These are phyloP conservation scores for Dissostichus mawsoni DNA, from an alignment of 2,113 vertebrate genomes.

Conservation along the genomic window DNA sequence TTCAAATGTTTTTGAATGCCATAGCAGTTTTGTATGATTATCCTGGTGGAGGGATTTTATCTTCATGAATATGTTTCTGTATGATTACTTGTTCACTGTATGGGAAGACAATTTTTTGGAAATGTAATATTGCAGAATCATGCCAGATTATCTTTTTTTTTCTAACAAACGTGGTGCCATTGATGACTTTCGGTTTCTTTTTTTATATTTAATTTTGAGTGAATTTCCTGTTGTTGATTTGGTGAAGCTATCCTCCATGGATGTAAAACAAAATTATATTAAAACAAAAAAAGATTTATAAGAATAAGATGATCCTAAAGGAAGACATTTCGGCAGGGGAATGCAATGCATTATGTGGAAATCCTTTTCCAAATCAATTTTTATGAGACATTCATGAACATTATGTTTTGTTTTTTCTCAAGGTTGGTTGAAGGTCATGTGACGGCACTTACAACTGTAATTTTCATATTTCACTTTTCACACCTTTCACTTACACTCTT, in stretches of 20 bases:
- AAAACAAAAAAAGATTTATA: slow-evolving; percentile 63
- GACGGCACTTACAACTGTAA: slow-evolving; percentile 80
- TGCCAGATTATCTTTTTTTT: slow-evolving; percentile 88
- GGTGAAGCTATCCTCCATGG: slow-evolving; percentile 93
- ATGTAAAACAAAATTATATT: slow-evolving; percentile 86
- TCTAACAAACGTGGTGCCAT: slow-evolving; percentile 90
- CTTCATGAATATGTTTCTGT: slow-evolving; percentile 87
- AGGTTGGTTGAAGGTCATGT: slow-evolving; percentile 79
- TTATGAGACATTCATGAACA: slow-evolving; percentile 66
- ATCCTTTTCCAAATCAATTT: slow-evolving; percentile 62
- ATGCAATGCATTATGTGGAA: slow-evolving; percentile 55
- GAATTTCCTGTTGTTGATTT: slow-evolving; percentile 90
- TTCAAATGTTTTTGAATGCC: slow-evolving; percentile 90
- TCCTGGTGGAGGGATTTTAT: slow-evolving; percentile 98
- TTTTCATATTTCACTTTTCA: slow-evolving; percentile 81
- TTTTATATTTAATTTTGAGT: slow-evolving; percentile 78
- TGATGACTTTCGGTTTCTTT: slow-evolving; percentile 92
- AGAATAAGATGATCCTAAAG: slow-evolving; percentile 38
- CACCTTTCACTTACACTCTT: slow-evolving; percentile 79
- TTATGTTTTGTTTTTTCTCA: slow-evolving; percentile 51
- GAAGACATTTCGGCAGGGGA: slow-evolving; percentile 53
- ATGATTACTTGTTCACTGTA: slow-evolving; percentile 97
- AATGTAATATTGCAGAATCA: slow-evolving; percentile 95
- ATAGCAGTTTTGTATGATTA: slow-evolving; percentile 86
- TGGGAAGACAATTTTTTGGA: slow-evolving; percentile 90